Evolutionary conservation across 2,113 vertebrate genomes (phyloP).

Genomic region (Gnathonemus longibarbis): DNA sequence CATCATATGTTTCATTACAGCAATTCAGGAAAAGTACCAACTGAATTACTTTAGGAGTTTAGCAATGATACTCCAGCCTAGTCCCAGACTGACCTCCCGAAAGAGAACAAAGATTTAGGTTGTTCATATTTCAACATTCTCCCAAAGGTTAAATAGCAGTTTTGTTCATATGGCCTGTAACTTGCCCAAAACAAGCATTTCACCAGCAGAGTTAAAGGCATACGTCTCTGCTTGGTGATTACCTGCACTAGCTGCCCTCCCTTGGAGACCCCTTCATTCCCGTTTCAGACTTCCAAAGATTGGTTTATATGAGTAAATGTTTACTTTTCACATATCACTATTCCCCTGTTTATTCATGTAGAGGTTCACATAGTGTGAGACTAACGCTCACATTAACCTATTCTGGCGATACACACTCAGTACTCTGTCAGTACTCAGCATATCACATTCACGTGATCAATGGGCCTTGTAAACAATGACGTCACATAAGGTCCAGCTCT

Average conservation of each 20-base stretch:
- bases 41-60: background rate
- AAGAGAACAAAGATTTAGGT: background rate
- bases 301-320: background rate
- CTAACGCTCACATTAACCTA: background rate
- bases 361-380: background rate
- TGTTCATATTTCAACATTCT: background rate
- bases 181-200: constrained; percentile 3
- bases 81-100: background rate
- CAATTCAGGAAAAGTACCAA: constrained; percentile 12
- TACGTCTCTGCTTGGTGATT: constrained; percentile 5
- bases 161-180: constrained; percentile 2
- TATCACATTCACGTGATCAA: background rate
- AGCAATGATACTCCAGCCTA: background rate
- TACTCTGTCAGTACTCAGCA: background rate
- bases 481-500: background rate
- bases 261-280: background rate
- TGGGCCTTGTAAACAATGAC: background rate
- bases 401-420: background rate
- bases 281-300: background rate
- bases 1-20: background rate
- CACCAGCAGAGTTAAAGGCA: constrained; percentile 6
- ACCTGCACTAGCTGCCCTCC: constrained; percentile 5
- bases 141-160: background rate
- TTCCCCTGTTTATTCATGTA: background rate
- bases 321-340: background rate